A percentile compares a stretch with the other conserved stretches of the same genome.
These are phyloP conservation scores for Tupaia chinensis DNA, from an alignment of 2,113 vertebrate species.

Conservation along the genomic window DNA sequence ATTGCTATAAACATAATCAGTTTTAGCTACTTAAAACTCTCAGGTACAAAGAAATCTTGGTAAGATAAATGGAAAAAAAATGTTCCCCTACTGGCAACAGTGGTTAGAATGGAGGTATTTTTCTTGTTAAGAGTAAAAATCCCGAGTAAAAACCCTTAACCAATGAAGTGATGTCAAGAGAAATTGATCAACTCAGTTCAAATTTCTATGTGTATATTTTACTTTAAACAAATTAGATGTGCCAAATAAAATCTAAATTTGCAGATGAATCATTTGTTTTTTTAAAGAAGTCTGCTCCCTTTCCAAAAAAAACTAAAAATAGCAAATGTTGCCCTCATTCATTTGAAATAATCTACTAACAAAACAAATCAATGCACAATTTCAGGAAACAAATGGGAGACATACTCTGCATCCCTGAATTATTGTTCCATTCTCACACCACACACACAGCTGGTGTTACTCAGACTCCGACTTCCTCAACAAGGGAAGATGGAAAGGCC, in stretches of 20 bases:
- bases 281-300: constrained; percentile 38
- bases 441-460: constrained; percentile 72
- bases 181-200: constrained; percentile 15
- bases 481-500: constrained; percentile 45
- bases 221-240: constrained; percentile 55
- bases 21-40: constrained; percentile 49
- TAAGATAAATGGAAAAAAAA: background rate
- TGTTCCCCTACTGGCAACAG: background rate
- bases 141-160: background rate
- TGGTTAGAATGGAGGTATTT: background rate
- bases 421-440: constrained; percentile 60
- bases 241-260: constrained; percentile 60
- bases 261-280: constrained; percentile 45
- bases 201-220: constrained; percentile 36
- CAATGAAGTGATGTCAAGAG: constrained; percentile 15
- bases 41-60: constrained; percentile 33
- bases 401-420: constrained; percentile 51
- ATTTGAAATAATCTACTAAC: constrained; percentile 58
- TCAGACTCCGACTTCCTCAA: constrained; percentile 70
- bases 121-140: constrained; percentile 21
- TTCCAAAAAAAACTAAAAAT: constrained; percentile 58
- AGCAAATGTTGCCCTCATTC: constrained; percentile 72
- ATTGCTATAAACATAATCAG: background rate
- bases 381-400: constrained; percentile 76
- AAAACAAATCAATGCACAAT: constrained; percentile 80